Base-by-base conservation (phyloP, 2,797 vertebrate species). In the Neosalanx taihuensis region DNA sequence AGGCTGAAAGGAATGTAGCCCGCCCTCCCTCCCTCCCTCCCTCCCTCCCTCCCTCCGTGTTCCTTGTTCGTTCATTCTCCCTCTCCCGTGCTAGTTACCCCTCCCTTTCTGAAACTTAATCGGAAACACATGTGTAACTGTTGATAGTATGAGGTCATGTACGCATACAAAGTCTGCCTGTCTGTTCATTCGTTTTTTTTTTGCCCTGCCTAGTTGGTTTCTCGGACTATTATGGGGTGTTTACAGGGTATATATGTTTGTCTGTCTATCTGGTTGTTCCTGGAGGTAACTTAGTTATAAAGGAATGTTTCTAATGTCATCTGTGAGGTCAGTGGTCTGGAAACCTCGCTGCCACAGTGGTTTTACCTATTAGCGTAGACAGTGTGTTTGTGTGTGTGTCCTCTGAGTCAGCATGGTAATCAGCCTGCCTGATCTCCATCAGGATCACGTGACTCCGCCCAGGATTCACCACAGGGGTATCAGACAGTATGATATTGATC, bases 1-100 rank as follows among this genome's bases (percentile, higher is more conserved):
- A 37, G 33, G 33, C 31, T 35, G 10, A 79, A 72, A 81, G 89
- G 86, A 90, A 90, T 90, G 87, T 79, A 63, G 71, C 76, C 77
- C 66, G 66, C 71, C 26, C 17, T 12, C 53, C 18, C 53, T 7
- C 33, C 6, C 23, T 23, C 12, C 30, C 41, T 49, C 46, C 6
- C 17, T 51, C 23, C 49, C 23, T 51, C 6, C 3, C 15, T 31
- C 41, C 17, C 20, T 66, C 64, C 18, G 15, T 56, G 15, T 56
- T 56, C 18, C 51, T 56, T 56, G 15, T 56, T 56, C 51, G 4
- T 18, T 53, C 51, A 18, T n/a, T 56, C 18, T 56, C 18, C 6
- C 51, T 56, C 18, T n/a, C 51, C 51, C n/a, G 15, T 56, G 15
- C 18, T 56, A 17, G 3, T 56, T 56, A 56, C 18, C 51, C 51